phyloP scores from a whole-genome alignment of 2,888 invertebrate species.

The Ophion obscuratus region DNA sequence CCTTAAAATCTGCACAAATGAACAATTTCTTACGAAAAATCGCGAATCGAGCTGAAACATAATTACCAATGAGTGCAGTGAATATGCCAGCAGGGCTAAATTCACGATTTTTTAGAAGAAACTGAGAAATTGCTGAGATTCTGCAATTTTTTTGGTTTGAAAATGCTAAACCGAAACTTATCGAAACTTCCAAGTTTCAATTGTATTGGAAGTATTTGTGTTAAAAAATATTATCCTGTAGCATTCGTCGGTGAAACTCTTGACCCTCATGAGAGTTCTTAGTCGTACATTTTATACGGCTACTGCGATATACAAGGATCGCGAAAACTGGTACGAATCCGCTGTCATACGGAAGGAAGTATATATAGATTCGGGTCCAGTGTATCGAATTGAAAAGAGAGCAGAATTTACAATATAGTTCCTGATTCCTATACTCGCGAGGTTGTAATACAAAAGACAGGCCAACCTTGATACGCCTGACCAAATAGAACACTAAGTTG shows the following conservation, averaged over 20 bases:
- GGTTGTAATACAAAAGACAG: neutral
- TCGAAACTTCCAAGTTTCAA: neutral
- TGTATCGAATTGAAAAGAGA: conserved; percentile 1
- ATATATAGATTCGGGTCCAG: neutral
- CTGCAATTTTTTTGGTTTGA: neutral
- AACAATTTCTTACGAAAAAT: no score
- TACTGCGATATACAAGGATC: neutral
- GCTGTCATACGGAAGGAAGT: neutral
- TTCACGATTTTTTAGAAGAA: neutral
- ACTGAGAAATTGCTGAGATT: no score
- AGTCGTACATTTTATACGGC: neutral
- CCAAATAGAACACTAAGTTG: conserved; percentile 2
- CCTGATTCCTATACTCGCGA: neutral
- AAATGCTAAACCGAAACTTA: neutral
- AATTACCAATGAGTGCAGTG: no score
- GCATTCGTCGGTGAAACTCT: neutral
- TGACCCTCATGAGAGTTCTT: neutral
- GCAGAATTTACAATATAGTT: neutral
- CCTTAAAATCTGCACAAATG: no score
- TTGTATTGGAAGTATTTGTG: neutral
- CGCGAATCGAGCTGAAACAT: no score
- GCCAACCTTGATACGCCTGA: conserved; percentile 32
- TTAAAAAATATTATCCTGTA: neutral
- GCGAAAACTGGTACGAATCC: neutral
- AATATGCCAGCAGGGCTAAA: neutral